A percentile compares a stretch with the other conserved stretches of the same genome.
These are phyloP conservation scores for Icerya purchasi DNA, from an alignment of 2,888 invertebrate species.

Conservation along the genomic window DNA sequence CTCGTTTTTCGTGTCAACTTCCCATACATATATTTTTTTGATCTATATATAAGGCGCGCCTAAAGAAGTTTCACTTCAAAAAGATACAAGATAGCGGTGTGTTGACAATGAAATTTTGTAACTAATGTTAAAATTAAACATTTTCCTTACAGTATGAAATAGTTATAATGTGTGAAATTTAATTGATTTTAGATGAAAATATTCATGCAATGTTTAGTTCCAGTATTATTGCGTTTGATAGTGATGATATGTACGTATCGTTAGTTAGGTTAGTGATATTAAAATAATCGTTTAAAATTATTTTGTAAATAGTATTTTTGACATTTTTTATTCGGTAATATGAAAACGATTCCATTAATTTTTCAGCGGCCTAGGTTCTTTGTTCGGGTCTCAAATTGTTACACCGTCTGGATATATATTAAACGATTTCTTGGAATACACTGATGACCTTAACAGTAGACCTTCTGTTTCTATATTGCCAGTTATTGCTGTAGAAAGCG, in stretches of 20 bases:
- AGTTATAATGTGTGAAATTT: too few species aligned
- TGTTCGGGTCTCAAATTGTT: slow-evolving; percentile 31
- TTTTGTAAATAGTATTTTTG: too few species aligned
- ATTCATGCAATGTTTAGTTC: background rate
- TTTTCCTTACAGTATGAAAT: too few species aligned
- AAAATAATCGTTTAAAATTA: slow-evolving; percentile 7
- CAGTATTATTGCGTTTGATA: slow-evolving; percentile 31
- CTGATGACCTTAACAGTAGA: slow-evolving; percentile 17
- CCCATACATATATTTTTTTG: too few species aligned
- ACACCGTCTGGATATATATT: slow-evolving; percentile 32
- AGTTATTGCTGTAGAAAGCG: slow-evolving; percentile 20
- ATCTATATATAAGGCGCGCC: too few species aligned
- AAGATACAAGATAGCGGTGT: too few species aligned
- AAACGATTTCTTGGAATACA: slow-evolving; percentile 25
- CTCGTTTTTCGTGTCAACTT: too few species aligned
- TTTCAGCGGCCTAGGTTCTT: slow-evolving; percentile 32
- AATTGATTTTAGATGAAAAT: too few species aligned
- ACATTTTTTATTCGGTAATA: too few species aligned
- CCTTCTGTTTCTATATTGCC: slow-evolving; percentile 20
- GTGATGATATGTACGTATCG: slow-evolving; percentile 41
- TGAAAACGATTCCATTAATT: slow-evolving; percentile 5
- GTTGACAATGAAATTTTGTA: too few species aligned
- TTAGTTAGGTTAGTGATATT: slow-evolving; percentile 33
- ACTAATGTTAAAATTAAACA: too few species aligned
- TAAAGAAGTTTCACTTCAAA: too few species aligned